Base-by-base conservation (phyloP, 1,140 invertebrate genomes). In the Mercenaria mercenaria region DNA sequence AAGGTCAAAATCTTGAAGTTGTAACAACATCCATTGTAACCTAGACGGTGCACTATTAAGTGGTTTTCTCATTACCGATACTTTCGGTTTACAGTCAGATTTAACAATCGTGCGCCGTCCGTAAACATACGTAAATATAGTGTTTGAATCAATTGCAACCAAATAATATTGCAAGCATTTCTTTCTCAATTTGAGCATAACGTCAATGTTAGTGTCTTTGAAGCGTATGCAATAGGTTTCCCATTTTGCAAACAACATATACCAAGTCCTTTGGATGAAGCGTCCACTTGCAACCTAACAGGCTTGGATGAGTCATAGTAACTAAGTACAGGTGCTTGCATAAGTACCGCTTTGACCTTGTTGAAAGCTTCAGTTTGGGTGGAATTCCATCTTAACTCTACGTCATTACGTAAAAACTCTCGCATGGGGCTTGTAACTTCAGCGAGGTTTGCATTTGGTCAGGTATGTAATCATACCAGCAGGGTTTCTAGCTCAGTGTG, bases 151-250 rank as follows among this genome's bases (percentile, higher is more conserved):
- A 29, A 32, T 2, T 84, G 11, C 90, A 91, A 11, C 94, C 94
- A 91, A 96, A 97, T 15, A 97, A 92, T 43, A 97, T 96, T 13
- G 96, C 95, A 2, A 96, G 91, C 3, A 96, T 93, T 90, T 97
- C 69, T 39, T 74, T 74, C 20, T 74, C 69, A 26, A 74, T 74
- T 47, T 39, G 26, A n/a, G 69, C 69, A 26, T 74, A 74, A 11
- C 69, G 69, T 39, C 37, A 23, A 37, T 26, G 43, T 80, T 23
- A 80, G 29, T 43, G 76, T 80, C 32, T 80, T 80, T 39, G 43
- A 80, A 52, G 76, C 76, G 26, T n/a, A 80, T 26, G 43, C 47
- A 26, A 80, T 34, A 2, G 76, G 76, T 34, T 34, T 52, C 1
- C 76, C 43, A 26, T 80, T 37, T 29, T 80, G 59, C 0, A 64